These are phyloP conservation scores for Pituophis catenifer DNA, from an alignment of 2,113 vertebrate species.

Conservation along the genomic window DNA sequence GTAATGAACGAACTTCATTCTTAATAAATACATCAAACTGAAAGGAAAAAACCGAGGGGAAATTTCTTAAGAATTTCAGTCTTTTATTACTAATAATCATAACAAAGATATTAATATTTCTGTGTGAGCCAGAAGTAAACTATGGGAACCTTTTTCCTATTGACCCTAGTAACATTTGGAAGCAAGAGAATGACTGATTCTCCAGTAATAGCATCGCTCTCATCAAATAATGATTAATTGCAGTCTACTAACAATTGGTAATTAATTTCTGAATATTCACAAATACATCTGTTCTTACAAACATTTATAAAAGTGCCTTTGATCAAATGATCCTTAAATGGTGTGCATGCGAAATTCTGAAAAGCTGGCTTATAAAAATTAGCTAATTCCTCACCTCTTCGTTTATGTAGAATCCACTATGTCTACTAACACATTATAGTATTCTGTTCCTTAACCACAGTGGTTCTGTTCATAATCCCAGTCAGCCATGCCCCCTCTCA, in stretches of 20 bases:
- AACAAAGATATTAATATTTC: background rate
- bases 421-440: background rate
- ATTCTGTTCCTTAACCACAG: background rate
- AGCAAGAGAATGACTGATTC: background rate
- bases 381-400: background rate
- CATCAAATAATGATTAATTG: no score
- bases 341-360: background rate
- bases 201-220: background rate
- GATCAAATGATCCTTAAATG: background rate
- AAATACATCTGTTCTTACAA: background rate
- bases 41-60: background rate
- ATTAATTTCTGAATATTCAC: background rate
- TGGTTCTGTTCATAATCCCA: background rate
- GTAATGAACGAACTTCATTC: background rate
- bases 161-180: background rate
- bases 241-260: background rate
- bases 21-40: background rate
- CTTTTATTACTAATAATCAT: background rate
- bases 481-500: background rate
- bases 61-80: background rate
- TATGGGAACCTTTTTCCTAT: background rate
- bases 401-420: background rate
- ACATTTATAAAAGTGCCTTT: background rate
- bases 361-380: background rate
- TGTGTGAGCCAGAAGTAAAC: background rate